Evolutionary conservation across 2,888 invertebrate genomes (phyloP).

Genomic region (Hypsopygia costalis): DNA sequence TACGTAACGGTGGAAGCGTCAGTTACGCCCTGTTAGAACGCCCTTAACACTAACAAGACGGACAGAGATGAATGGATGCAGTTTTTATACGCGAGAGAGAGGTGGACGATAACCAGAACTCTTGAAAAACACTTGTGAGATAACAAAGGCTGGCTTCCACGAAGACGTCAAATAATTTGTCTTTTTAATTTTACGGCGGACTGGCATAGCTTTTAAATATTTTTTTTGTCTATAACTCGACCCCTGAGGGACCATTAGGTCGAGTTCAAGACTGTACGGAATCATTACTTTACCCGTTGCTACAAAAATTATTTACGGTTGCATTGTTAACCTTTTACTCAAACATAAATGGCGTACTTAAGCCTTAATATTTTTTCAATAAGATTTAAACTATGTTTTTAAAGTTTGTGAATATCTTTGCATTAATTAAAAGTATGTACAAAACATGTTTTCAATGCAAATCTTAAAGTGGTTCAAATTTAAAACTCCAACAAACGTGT

Average conservation of each 20-base stretch:
- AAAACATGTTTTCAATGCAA: slow-evolving; percentile 1
- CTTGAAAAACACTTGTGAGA: slow-evolving; percentile 80
- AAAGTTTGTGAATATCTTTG: no score
- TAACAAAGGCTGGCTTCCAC: slow-evolving; percentile 78
- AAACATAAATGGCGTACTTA: slow-evolving; percentile 42
- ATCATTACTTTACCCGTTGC: slow-evolving; percentile 62
- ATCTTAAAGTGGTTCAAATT: slow-evolving; percentile 16
- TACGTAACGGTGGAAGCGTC: slow-evolving; percentile 73
- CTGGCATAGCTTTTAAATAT: slow-evolving; percentile 74
- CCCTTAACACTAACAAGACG: slow-evolving; percentile 71
- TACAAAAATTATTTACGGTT: slow-evolving; percentile 67
- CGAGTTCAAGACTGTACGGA: slow-evolving; percentile 44
- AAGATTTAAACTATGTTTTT: no score
- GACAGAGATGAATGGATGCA: slow-evolving; percentile 59
- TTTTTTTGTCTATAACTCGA: slow-evolving; percentile 56
- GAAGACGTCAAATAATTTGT: slow-evolving; percentile 80
- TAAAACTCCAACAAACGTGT: slow-evolving; percentile 49
- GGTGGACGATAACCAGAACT: slow-evolving; percentile 68
- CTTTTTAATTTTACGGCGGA: slow-evolving; percentile 79
- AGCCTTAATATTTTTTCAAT: slow-evolving; percentile 30
- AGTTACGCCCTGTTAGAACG: slow-evolving; percentile 75
- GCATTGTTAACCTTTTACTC: slow-evolving; percentile 56
- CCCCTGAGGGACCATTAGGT: slow-evolving; percentile 69
- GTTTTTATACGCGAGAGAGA: slow-evolving; percentile 46
- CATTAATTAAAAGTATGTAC: background rate